Evolutionary conservation across 2,797 vertebrate genomes (phyloP).

Genomic region (Adelosebastes latens): DNA sequence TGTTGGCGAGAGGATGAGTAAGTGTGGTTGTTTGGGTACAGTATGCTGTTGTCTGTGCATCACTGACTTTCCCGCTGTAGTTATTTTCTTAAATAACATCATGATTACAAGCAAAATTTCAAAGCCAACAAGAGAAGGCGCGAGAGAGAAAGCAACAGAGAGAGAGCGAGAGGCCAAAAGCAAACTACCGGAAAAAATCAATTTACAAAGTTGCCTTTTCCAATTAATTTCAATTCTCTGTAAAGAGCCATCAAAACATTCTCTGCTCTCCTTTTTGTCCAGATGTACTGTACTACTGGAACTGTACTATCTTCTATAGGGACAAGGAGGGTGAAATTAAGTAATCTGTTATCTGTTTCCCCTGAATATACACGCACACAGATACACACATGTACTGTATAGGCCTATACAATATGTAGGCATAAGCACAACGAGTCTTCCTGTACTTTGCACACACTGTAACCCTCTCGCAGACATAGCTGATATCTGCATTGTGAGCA

Average conservation of each 20-base stretch:
- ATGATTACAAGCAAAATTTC: constrained; percentile 24
- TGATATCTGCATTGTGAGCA: constrained; percentile 28
- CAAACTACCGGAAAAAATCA: constrained; percentile 12
- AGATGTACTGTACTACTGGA: constrained; percentile 24
- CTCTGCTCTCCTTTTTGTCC: background rate
- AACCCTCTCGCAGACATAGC: constrained; percentile 3
- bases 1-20: background rate
- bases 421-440: constrained; percentile 2
- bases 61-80: background rate
- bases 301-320: constrained; percentile 6
- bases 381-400: background rate
- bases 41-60: background rate
- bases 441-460: background rate
- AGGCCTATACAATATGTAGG: background rate
- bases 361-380: constrained; percentile 6
- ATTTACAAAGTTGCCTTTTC: constrained; percentile 38
- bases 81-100: constrained; percentile 18
- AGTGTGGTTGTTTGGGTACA: background rate
- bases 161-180: background rate
- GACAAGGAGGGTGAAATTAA: constrained; percentile 11
- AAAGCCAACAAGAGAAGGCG: background rate
- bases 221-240: constrained; percentile 29
- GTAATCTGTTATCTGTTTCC: constrained; percentile 25
- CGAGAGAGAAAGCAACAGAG: background rate
- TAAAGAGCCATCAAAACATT: constrained; percentile 3